Percentiles rank a stretch among this genome's conserved stretches.
Conservation (phyloP, 2,113 vertebrate genomes). For the Stegastes partitus region DNA sequence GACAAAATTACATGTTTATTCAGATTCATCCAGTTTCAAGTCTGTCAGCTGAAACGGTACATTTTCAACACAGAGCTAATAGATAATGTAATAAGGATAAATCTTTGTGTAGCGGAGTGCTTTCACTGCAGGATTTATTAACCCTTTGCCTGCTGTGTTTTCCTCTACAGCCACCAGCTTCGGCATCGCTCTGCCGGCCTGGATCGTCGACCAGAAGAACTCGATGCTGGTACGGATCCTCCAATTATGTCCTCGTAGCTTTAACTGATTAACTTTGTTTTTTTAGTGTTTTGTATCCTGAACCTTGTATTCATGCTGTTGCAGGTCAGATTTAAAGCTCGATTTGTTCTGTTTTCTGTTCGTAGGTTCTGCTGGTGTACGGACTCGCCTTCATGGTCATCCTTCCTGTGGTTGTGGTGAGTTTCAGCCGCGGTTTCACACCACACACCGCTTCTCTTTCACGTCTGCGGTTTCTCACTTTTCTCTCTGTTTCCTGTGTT, state of each 20-base stretch:
- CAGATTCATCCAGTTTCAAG: too few relatives aligned
- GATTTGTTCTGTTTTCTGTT: background rate
- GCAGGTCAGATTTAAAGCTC: background rate
- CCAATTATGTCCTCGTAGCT: background rate
- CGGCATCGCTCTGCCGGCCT: conserved; percentile 96
- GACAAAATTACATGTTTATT: too few relatives aligned
- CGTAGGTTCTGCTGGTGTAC: conserved; percentile 95
- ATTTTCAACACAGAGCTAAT: too few relatives aligned
- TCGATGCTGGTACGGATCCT: conserved; percentile 92
- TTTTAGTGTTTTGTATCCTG: background rate
- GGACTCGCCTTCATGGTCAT: conserved; percentile 99
- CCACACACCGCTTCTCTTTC: too few relatives aligned
- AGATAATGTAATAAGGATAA: too few relatives aligned
- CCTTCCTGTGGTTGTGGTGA: conserved; percentile 98
- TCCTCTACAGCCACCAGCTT: conserved; percentile 91
- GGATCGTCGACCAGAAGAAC: conserved; percentile 99
- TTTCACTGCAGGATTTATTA: background rate
- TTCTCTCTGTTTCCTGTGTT: background rate
- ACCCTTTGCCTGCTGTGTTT: background rate
- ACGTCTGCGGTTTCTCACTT: too few relatives aligned
- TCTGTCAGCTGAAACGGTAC: too few relatives aligned
- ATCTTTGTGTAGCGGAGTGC: too few relatives aligned
- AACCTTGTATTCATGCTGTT: background rate
- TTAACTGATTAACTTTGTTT: background rate
- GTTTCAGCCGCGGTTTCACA: conserved; percentile 41